Base-by-base conservation (phyloP, 2,888 invertebrate species). In the Acanthoscelides obtectus region DNA sequence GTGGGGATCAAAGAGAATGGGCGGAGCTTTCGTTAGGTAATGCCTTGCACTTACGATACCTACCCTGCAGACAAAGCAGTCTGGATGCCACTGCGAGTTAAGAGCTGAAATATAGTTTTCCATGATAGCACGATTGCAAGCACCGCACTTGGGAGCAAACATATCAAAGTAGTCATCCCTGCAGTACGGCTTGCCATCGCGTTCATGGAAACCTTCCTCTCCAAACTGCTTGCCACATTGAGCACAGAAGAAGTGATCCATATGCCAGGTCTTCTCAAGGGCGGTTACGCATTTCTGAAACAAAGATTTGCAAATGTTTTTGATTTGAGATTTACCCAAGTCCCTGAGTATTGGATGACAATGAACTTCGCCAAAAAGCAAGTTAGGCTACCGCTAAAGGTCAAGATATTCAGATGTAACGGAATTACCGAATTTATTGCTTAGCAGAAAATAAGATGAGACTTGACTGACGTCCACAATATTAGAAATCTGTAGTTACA, bases 1-100 rank as follows among this genome's bases (percentile, higher is more conserved):
- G n/a, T n/a, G n/a, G n/a, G n/a, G n/a, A n/a, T n/a, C n/a, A n/a
- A n/a, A n/a, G n/a, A n/a, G n/a, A n/a, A n/a, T n/a, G n/a, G n/a
- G n/a, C n/a, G n/a, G n/a, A n/a, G n/a, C n/a, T n/a, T n/a, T n/a
- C n/a, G n/a, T n/a, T n/a, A n/a, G n/a, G n/a, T n/a, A n/a, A n/a
- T n/a, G n/a, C n/a, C n/a, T n/a, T n/a, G n/a, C n/a, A n/a, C n/a
- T n/a, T n/a, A n/a, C 20, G 27, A 78, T 79, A 87, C 95, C 89
- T 90, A 99, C 98, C 93, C 97, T 93, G 90, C 99, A 99, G 78
- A 98, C 97, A 88, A 99, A 99, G 87, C 99, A 99, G 84, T 98
- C 96, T 12, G 98, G 94, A 87, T 99, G 99, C 98, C 99, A 99
- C 86, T 99, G 98, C 77, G 95, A 93, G 87, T 96, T 97, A 78